Conservation (phyloP, 2,797 vertebrate species). For the Euthynnus affinis region DNA sequence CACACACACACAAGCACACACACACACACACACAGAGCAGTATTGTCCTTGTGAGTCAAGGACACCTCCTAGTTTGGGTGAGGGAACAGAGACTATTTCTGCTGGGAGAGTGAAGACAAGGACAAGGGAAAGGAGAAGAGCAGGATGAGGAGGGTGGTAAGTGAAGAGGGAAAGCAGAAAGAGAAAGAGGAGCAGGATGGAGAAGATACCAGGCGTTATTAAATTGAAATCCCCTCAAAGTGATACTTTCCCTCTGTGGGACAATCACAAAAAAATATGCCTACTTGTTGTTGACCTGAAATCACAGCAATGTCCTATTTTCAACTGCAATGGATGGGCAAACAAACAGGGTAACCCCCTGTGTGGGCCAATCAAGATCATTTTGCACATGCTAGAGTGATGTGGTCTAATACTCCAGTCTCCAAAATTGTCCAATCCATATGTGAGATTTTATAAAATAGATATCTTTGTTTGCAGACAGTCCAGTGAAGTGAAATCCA, state of each 20-base stretch:
- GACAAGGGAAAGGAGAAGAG: background rate
- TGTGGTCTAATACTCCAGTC: background rate
- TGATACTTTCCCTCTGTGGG: background rate
- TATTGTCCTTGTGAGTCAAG: constrained; percentile 66
- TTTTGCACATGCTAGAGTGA: background rate
- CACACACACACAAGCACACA: background rate
- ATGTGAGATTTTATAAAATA: background rate
- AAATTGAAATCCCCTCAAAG: background rate
- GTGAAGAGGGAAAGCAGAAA: background rate
- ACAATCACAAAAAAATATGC: constrained; percentile 22
- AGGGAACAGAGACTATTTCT: constrained; percentile 64
- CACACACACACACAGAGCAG: background rate
- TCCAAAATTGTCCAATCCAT: background rate
- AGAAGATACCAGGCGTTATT: background rate
- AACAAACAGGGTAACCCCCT: background rate
- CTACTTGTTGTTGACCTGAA: constrained; percentile 37
- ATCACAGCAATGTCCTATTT: constrained; percentile 19
- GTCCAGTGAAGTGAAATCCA: background rate
- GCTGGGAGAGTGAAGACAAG: constrained; percentile 24
- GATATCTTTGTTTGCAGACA: background rate
- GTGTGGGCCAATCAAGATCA: background rate
- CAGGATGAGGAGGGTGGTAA: background rate
- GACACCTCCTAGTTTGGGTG: constrained; percentile 72
- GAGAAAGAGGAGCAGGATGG: background rate
- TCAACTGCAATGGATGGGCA: constrained; percentile 10